Percentiles rank a stretch among this genome's conserved stretches.
Conservation (phyloP, 2,113 vertebrate genomes). For the Redunca redunca region DNA sequence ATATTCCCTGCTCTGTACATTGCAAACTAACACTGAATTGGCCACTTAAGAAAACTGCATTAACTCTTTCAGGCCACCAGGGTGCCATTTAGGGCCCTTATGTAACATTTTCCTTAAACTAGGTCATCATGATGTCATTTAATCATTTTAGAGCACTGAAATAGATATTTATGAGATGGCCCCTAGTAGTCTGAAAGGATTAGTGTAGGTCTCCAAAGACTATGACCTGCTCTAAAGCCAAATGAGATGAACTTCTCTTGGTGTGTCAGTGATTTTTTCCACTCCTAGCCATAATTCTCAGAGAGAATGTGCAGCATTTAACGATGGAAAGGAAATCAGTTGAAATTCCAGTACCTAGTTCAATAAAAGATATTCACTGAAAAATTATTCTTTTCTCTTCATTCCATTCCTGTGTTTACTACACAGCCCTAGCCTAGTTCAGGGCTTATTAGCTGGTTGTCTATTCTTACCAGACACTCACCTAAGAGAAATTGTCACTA, state of each 20-base stretch:
- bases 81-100: constrained; percentile 52
- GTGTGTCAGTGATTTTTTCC: neutral
- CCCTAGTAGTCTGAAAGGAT: constrained; percentile 35
- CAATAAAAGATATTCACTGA: neutral
- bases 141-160: constrained; percentile 64
- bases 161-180: constrained; percentile 55
- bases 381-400: neutral
- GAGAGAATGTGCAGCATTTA: neutral
- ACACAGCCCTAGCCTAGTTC: neutral
- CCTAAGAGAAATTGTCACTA: neutral
- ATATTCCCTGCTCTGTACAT: constrained; percentile 23
- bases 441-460: neutral
- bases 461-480: neutral
- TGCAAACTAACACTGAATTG: constrained; percentile 54
- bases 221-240: neutral
- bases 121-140: constrained; percentile 69
- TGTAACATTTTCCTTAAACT: constrained; percentile 63
- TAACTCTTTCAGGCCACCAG: constrained; percentile 63
- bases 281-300: neutral
- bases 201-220: constrained; percentile 20
- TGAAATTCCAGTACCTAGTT: neutral
- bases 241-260: neutral
- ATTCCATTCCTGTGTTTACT: neutral
- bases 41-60: constrained; percentile 63
- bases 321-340: neutral